phyloP scores from a whole-genome alignment of 2,797 vertebrate species.

The Hydrolagus colliei region DNA sequence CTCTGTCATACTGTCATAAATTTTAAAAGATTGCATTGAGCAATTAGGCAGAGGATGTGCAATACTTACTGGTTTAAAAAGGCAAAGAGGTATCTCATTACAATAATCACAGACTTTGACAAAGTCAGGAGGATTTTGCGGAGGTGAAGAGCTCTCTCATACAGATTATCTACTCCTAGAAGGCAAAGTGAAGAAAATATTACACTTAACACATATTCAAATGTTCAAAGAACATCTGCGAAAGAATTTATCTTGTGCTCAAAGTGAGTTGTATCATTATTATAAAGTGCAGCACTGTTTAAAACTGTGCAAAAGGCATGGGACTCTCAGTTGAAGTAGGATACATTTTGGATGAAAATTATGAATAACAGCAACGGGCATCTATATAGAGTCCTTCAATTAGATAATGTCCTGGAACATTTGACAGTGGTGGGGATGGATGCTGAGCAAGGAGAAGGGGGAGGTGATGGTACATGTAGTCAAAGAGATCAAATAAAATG shows the following conservation, averaged over 20 bases:
- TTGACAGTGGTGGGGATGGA: too few relatives aligned
- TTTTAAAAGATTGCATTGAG: background rate
- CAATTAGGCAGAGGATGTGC: background rate
- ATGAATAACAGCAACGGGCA: background rate
- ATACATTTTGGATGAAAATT: too few relatives aligned
- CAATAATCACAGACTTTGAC: slow-evolving; percentile 84
- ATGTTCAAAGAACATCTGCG: too few relatives aligned
- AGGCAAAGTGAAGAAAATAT: slow-evolving; percentile 27
- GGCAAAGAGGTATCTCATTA: slow-evolving; percentile 95
- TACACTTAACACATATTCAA: background rate
- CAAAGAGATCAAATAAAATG: too few relatives aligned
- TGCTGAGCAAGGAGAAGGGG: too few relatives aligned
- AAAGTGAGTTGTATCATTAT: background rate
- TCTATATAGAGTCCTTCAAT: background rate
- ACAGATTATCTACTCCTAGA: slow-evolving; percentile 90
- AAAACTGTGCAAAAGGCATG: background rate
- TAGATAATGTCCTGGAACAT: too few relatives aligned
- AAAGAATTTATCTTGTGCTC: too few relatives aligned
- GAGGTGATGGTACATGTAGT: too few relatives aligned
- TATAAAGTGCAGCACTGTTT: background rate
- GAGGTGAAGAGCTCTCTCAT: slow-evolving; percentile 89
- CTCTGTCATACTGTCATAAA: background rate
- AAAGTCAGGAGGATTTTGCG: slow-evolving; percentile 87
- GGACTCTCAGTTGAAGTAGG: too few relatives aligned
- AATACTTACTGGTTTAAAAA: slow-evolving; percentile 94